phyloP scores from a whole-genome alignment of 2,888 invertebrate genomes.

The Polia nebulosa region DNA sequence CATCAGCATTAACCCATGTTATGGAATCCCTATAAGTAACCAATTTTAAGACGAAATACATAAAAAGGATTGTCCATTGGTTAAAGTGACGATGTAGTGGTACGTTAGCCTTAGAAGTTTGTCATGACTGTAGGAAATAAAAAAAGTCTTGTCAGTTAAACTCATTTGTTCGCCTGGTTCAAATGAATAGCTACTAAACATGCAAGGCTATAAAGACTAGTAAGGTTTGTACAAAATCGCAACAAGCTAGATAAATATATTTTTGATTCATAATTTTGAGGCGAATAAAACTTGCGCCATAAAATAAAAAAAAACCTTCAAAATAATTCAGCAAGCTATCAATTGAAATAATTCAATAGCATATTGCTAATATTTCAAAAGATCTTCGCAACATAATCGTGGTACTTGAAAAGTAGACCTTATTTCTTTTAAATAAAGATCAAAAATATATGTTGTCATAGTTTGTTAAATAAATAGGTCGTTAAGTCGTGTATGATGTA shows the following conservation, averaged over 20 bases:
- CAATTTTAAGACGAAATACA: slow-evolving; percentile 1
- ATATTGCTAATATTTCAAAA: slow-evolving; percentile 32
- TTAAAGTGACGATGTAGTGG: slow-evolving; percentile 7
- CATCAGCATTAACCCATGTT: slow-evolving; percentile 6
- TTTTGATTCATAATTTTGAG: slow-evolving; percentile 30
- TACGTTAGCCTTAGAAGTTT: slow-evolving; percentile 30
- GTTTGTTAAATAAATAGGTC: slow-evolving; percentile 36
- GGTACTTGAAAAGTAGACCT: slow-evolving; percentile 17
- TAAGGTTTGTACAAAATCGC: slow-evolving; percentile 66
- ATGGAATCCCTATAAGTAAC: background rate
- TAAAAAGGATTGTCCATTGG: slow-evolving; percentile 1
- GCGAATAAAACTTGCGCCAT: slow-evolving; percentile 30
- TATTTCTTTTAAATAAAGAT: slow-evolving; percentile 42
- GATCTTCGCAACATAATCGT: slow-evolving; percentile 22
- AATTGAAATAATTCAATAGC: slow-evolving; percentile 46
- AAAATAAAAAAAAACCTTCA: slow-evolving; percentile 28
- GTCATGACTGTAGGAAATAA: slow-evolving; percentile 59
- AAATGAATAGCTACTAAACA: slow-evolving; percentile 52
- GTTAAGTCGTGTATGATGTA: slow-evolving; percentile 58
- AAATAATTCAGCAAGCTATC: slow-evolving; percentile 41
- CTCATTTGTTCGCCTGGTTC: slow-evolving; percentile 29
- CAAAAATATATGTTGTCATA: slow-evolving; percentile 47
- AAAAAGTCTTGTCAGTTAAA: slow-evolving; percentile 41
- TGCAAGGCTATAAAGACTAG: slow-evolving; percentile 67
- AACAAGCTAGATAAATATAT: slow-evolving; percentile 56